These are phyloP conservation scores for Tichodroma muraria DNA, from an alignment of 2,113 vertebrate genomes.

Conservation along the genomic window DNA sequence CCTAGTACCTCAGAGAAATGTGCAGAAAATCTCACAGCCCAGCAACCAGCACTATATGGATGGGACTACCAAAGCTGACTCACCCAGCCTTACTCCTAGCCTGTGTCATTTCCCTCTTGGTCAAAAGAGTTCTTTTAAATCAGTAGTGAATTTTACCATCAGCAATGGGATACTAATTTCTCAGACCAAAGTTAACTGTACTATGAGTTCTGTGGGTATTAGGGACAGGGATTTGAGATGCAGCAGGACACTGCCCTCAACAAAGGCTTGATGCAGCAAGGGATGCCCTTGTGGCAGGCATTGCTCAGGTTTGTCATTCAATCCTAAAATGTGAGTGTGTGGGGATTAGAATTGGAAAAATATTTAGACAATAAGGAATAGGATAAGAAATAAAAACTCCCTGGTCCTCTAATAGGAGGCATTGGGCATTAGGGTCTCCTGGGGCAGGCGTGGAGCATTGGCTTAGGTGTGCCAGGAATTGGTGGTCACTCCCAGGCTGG, in stretches of 20 bases:
- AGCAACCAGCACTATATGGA: neutral
- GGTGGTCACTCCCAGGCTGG: neutral
- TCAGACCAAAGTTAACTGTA: neutral
- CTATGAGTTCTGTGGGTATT: neutral
- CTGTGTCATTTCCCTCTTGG: neutral
- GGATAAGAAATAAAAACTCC: neutral
- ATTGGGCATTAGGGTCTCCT: neutral
- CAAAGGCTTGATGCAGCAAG: neutral
- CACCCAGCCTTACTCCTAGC: neutral
- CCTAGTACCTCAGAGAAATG: neutral
- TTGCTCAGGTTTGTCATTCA: neutral
- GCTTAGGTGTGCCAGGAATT: rapidly evolving
- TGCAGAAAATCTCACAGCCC: neutral
- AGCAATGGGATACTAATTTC: neutral
- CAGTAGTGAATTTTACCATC: neutral
- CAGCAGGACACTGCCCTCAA: neutral
- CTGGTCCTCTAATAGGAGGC: neutral
- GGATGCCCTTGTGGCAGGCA: neutral
- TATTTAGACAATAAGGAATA: neutral
- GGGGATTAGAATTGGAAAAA: neutral
- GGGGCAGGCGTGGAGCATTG: neutral
- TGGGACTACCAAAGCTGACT: neutral
- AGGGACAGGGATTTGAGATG: neutral
- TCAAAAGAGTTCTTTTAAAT: neutral
- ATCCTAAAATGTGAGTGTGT: neutral